Conservation (phyloP, 2,888 invertebrate species). For the Drosophila subsilvestris region DNA sequence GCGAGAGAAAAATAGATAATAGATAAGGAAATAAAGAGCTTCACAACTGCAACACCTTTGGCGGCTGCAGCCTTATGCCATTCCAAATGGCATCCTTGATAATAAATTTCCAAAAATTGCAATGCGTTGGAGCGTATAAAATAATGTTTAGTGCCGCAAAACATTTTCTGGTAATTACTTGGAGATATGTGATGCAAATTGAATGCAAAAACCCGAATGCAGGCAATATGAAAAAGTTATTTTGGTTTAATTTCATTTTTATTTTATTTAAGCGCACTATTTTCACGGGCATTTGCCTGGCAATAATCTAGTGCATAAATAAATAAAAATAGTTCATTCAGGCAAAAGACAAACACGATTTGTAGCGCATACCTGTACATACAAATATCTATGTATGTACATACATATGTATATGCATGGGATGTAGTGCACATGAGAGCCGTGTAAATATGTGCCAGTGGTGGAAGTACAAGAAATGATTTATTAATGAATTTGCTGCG, state of each 20-base stretch:
- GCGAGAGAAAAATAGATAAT: constrained; percentile 14
- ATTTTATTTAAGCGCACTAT: constrained; percentile 32
- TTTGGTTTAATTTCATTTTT: constrained; percentile 39
- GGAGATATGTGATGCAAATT: constrained; percentile 29
- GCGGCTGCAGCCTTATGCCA: background rate
- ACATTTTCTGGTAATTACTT: constrained; percentile 43
- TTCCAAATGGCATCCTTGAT: background rate
- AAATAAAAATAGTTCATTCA: constrained; percentile 54
- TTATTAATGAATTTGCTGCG: constrained; percentile 44
- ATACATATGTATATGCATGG: background rate
- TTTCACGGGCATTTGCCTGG: constrained; percentile 31
- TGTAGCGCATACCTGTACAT: constrained; percentile 18
- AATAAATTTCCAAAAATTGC: constrained; percentile 20
- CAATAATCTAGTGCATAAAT: constrained; percentile 51
- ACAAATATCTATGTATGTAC: background rate
- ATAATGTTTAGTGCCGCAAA: constrained; percentile 9
- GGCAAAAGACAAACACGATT: constrained; percentile 45
- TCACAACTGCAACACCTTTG: no score
- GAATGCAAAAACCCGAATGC: constrained; percentile 8
- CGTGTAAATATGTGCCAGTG: constrained; percentile 25
- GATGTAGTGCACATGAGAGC: background rate
- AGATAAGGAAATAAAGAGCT: constrained; percentile 1
- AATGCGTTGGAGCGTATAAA: constrained; percentile 12
- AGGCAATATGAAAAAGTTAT: constrained; percentile 27
- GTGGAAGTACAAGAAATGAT: constrained; percentile 35